phyloP scores from a whole-genome alignment of 2,797 vertebrate species.

The Pseudomugil gertrudae region DNA sequence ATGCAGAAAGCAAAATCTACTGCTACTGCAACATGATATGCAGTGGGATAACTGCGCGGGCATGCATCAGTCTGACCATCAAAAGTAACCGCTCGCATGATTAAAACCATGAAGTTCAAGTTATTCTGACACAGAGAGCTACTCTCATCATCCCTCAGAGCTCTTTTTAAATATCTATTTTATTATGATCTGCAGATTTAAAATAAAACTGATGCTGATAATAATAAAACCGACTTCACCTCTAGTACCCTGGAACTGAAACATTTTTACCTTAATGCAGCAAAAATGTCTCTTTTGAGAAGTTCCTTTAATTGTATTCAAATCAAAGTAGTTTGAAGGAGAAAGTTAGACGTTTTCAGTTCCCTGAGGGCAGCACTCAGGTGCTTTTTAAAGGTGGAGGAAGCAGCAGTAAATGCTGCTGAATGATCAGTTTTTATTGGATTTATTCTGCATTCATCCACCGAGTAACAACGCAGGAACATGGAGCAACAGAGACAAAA shows the following conservation, averaged over 20 bases:
- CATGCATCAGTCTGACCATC: not conserved
- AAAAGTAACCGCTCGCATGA: not conserved
- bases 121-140: not conserved
- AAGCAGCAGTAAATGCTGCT: not conserved
- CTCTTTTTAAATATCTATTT: not conserved
- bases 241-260: not conserved
- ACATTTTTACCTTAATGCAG: not conserved
- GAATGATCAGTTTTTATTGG: not conserved
- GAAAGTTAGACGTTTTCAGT: not conserved
- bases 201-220: not conserved
- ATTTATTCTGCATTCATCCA: not conserved
- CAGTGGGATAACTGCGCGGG: not conserved
- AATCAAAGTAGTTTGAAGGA: not conserved
- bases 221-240: not conserved
- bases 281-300: not conserved
- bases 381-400: not conserved
- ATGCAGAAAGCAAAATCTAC: constrained; percentile 26
- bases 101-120: not conserved
- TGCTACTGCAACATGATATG: not conserved
- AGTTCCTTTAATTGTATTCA: not conserved
- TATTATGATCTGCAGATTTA: not conserved
- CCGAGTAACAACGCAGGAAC: not conserved
- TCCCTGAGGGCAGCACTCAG: not conserved
- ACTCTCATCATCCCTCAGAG: not conserved
- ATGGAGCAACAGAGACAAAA: not conserved